Evolutionary conservation across 1,140 invertebrate genomes (phyloP).

Genomic region (Harpegnathos saltator): DNA sequence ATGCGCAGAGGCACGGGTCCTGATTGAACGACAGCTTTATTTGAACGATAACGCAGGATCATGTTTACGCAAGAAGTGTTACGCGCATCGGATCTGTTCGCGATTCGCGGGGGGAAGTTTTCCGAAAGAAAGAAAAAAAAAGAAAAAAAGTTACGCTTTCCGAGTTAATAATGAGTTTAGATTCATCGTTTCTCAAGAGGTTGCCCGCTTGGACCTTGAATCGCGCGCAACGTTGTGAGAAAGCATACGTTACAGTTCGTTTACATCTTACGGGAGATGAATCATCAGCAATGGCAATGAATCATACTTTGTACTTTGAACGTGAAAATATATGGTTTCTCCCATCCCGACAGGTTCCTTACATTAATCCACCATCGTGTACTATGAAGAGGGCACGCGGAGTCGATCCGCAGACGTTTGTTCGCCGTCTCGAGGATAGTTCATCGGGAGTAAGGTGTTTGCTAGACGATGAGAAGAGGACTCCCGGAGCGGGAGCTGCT

Average conservation of each 20-base stretch:
- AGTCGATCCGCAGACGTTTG: conserved; percentile 48
- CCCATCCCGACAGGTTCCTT: conserved; percentile 2
- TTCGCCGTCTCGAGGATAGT: conserved; percentile 59
- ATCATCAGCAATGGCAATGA: conserved; percentile 37
- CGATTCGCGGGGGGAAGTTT: too few relatives aligned
- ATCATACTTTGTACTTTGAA: conserved; percentile 25
- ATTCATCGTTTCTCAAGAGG: conserved; percentile 12
- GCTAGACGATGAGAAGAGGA: conserved; percentile 54
- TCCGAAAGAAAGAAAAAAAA: too few relatives aligned
- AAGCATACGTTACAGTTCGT: not conserved
- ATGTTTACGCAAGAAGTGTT: too few relatives aligned
- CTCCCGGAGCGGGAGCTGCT: conserved; percentile 48
- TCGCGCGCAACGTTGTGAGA: conserved; percentile 3
- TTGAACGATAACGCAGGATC: conserved; percentile 24
- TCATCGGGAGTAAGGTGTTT: conserved; percentile 60
- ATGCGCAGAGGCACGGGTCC: not conserved
- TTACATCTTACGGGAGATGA: conserved; percentile 14
- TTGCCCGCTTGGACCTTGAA: conserved; percentile 12
- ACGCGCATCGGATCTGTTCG: too few relatives aligned
- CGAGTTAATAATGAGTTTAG: conserved; percentile 9
- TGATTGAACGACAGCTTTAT: conserved; percentile 27
- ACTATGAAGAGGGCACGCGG: not conserved
- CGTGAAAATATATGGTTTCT: conserved; percentile 32
- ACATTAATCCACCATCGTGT: conserved; percentile 20
- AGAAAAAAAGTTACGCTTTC: conserved; percentile 26